Percentiles rank a stretch among this genome's conserved stretches.
Conservation (phyloP, 2,888 invertebrate genomes). For the Heliconius charithonia region DNA sequence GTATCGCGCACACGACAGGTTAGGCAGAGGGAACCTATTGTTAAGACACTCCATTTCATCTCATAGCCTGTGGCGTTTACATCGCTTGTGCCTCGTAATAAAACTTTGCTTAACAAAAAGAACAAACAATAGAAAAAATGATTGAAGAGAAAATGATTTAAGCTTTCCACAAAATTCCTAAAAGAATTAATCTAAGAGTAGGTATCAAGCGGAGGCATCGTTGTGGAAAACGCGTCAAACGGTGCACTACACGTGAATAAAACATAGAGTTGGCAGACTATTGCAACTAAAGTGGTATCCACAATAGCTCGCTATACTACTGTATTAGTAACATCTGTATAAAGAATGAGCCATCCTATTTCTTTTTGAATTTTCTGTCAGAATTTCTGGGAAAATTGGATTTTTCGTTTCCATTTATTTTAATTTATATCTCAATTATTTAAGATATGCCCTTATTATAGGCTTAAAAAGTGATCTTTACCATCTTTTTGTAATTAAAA, state of each 20-base stretch:
- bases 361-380: neutral
- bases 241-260: constrained; percentile 48
- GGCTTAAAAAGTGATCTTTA: no score
- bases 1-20: no score
- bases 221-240: constrained; percentile 44
- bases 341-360: neutral
- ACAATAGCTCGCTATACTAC: constrained; percentile 26
- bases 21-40: no score
- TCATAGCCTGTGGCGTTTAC: no score
- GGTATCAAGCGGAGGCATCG: constrained; percentile 39
- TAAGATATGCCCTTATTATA: no score
- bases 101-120: no score
- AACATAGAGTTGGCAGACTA: constrained; percentile 41
- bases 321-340: constrained; percentile 18
- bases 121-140: neutral
- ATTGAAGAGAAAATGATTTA: neutral
- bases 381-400: neutral
- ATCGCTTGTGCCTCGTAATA: no score
- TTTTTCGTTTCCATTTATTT: neutral
- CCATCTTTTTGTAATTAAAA: no score
- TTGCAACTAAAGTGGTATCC: constrained; percentile 29
- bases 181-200: constrained; percentile 40
- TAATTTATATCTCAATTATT: no score
- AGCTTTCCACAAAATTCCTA: neutral
- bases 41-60: no score